Evolutionary conservation across 1,140 invertebrate species (phyloP).

Genomic region (Drosophila albomicans): DNA sequence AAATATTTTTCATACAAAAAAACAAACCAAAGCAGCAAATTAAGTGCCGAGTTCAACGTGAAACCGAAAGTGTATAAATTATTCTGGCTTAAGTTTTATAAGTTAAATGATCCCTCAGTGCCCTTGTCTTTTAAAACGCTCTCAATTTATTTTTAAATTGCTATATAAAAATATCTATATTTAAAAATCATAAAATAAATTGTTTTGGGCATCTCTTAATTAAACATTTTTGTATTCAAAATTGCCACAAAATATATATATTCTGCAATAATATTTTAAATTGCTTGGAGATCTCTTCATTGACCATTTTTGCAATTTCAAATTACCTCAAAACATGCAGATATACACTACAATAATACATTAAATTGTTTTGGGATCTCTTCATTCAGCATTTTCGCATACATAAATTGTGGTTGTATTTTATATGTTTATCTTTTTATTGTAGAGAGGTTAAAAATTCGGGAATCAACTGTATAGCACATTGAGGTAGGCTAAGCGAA

Average conservation of each 20-base stretch:
- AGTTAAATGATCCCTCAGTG: not conserved
- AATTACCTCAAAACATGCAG: too few relatives aligned
- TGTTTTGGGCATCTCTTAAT: not conserved
- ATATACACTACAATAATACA: too few relatives aligned
- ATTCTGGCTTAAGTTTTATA: slow-evolving; percentile 4
- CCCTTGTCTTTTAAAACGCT: not conserved
- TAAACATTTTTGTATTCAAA: not conserved
- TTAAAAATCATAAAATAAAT: too few relatives aligned
- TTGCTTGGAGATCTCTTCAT: not conserved
- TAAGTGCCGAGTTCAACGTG: slow-evolving; percentile 3
- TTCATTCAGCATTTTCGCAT: not conserved
- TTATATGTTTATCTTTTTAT: not conserved
- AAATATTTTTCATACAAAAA: slow-evolving; percentile 1
- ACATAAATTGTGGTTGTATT: not conserved
- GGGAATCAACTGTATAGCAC: not conserved
- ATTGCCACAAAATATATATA: not conserved
- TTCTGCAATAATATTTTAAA: too few relatives aligned
- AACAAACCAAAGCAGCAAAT: slow-evolving; percentile 12
- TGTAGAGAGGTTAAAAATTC: not conserved
- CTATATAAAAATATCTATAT: not conserved
- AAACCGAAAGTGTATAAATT: slow-evolving; percentile 20
- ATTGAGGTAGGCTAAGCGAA: slow-evolving; percentile 13
- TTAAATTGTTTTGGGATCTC: not conserved
- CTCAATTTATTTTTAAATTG: not conserved
- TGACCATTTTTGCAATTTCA: not conserved